phyloP scores from a whole-genome alignment of 1,140 invertebrate genomes.

The Monomorium pharaonis region DNA sequence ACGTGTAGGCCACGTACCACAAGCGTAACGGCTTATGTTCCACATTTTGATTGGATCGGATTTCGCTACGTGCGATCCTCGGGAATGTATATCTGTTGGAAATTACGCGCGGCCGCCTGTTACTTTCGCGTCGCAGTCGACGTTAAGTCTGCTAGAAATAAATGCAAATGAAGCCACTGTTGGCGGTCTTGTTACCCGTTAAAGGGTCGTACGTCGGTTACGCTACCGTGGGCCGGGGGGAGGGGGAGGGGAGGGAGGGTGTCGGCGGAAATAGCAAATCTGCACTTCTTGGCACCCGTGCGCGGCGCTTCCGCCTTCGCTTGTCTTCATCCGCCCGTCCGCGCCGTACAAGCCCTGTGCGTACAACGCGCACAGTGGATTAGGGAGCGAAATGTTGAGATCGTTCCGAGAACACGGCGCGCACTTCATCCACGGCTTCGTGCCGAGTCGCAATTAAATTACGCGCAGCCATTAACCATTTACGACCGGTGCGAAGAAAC shows the following conservation, averaged over 20 bases:
- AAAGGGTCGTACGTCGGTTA: slow-evolving; percentile 70
- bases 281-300: slow-evolving; percentile 46
- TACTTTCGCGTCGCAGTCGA: slow-evolving; percentile 23
- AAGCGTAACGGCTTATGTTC: neutral
- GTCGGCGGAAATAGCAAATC: slow-evolving; percentile 68
- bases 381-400: slow-evolving; percentile 38
- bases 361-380: slow-evolving; percentile 51
- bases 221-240: slow-evolving; percentile 19
- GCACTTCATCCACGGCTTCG: slow-evolving; percentile 46
- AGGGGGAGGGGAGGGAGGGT: too few species aligned
- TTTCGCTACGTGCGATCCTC: slow-evolving; percentile 5
- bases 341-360: neutral
- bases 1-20: too few species aligned
- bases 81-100: slow-evolving; percentile 35
- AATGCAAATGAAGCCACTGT: slow-evolving; percentile 74
- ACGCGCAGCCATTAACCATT: slow-evolving; percentile 63
- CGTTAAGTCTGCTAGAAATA: slow-evolving; percentile 65
- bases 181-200: slow-evolving; percentile 72
- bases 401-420: neutral
- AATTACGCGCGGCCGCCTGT: slow-evolving; percentile 17
- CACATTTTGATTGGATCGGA: slow-evolving; percentile 35
- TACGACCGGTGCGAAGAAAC: slow-evolving; percentile 59
- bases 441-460: slow-evolving; percentile 64
- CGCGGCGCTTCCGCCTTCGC: neutral
- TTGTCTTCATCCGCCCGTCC: neutral